Base-by-base conservation (phyloP, 2,888 invertebrate genomes). In the Lycia hirtaria region DNA sequence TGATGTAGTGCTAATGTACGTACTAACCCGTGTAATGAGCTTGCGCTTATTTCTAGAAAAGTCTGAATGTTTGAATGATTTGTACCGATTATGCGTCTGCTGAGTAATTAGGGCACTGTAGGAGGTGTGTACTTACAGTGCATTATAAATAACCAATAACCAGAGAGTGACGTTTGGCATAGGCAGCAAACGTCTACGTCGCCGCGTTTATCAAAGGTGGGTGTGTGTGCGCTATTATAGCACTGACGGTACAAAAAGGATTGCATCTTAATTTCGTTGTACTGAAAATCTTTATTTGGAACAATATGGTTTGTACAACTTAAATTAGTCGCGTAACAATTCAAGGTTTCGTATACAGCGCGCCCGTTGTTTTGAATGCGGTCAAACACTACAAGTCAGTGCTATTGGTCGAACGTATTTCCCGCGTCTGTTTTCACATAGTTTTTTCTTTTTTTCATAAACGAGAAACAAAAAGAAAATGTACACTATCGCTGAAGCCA, bases 401-500 rank as follows among this genome's bases (percentile, higher is more conserved):
- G 72, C 69, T 71, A 76, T 79, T 67, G 85, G 78, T 76, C 77
- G 82, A 73, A 85, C 89, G 86, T 74, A 64, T 67, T 68, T 65
- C 51, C 41, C 64, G 68, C 66, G 60, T 56, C 22, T 10, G 24
- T 62, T 60, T 58, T 48, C 49, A 43, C 64, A 20, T 44, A 67
- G 68, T 78, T 73, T 73, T 63, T 63, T 57, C 41, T 67, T 71
- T 65, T 69, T 67, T 63, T 61, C 55, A n/a, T 48, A 67, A 67
- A 72, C 75, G 69, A 75, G 73, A 72, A 73, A 62, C 56, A 44
- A 35, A 62, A 74, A 70, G 69, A 84, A 83, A 86, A 91, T 92
- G 92, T 85, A 91, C 78, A 85, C 91, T 56, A 83, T 92, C 65
- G 92, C 92, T 64, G 92, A 92, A 79, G 91, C 86, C 55, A 91